These are phyloP conservation scores for Menidia menidia DNA, from an alignment of 2,797 vertebrate species.

Conservation along the genomic window DNA sequence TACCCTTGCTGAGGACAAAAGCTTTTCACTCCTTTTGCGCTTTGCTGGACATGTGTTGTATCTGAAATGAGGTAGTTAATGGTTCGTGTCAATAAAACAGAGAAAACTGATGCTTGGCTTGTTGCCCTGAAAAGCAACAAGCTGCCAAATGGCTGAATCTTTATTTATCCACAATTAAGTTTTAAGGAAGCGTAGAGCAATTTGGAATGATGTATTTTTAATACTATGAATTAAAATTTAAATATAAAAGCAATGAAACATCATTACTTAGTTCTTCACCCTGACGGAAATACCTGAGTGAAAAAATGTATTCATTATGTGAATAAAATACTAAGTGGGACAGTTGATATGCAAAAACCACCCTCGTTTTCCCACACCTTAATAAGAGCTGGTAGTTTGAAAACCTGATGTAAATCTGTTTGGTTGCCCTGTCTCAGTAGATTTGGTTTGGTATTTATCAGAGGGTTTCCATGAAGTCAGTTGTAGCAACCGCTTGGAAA, in stretches of 20 bases:
- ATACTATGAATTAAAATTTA: not conserved
- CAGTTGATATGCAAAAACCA: not conserved
- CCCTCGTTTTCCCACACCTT: not conserved
- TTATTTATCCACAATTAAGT: no score
- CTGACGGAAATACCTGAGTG: not conserved
- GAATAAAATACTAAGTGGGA: not conserved
- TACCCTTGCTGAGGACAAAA: conserved; percentile 80
- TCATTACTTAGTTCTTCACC: not conserved
- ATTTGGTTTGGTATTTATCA: not conserved
- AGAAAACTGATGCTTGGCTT: conserved; percentile 60
- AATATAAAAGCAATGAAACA: not conserved
- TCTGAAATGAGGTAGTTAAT: conserved; percentile 89
- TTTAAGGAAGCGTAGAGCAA: not conserved
- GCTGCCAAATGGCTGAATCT: not conserved
- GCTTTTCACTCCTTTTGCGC: conserved; percentile 89
- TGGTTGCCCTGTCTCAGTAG: no score
- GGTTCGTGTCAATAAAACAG: conserved; percentile 87
- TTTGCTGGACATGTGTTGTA: conserved; percentile 91
- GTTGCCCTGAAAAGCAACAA: conserved; percentile 38
- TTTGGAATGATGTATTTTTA: not conserved
- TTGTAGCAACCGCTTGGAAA: not conserved
- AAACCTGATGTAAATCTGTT: not conserved
- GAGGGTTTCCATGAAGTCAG: not conserved
- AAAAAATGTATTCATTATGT: not conserved
- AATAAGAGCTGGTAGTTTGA: not conserved